Evolutionary conservation across 2,888 invertebrate species (phyloP), one percentile per base, ranked within the genome.

Genomic region (Melinaea marsaeus): DNA sequence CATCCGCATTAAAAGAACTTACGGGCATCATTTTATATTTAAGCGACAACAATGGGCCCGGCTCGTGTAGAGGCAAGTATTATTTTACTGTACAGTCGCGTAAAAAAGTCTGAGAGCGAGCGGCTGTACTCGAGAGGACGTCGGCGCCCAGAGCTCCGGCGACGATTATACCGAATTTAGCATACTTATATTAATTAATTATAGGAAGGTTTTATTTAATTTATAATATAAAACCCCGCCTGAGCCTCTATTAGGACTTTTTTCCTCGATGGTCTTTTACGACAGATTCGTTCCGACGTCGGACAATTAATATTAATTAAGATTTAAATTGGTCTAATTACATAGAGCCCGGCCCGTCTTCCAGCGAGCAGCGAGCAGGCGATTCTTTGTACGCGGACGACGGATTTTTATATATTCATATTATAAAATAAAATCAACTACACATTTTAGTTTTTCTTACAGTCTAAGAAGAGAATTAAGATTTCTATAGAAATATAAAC

Each of bases 281-380:
- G 85, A 85, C 87, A 87, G 88, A 90, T 90, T 89, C 88, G 87
- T 87, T 86, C 87, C 84, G 85, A 84, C 88, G 85, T 86, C 80
- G 78, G 80, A 89, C 90, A 90, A 90, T 90, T 90, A 90, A 89
- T 90, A 90, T 88, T 89, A 90, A 90, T 90, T 90, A 90, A 86
- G 88, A 90, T 89, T 90, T 90, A 89, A 90, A 90, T 90, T 90
- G 90, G 88, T 89, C 88, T 90, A 89, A 90, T 90, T 90, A 88
- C 84, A 86, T 87, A 85, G 88, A 88, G 81, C 83, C 81, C 79
- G 84, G 82, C 78, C 84, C 84, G 83, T 84, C 86, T 85, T 80
- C 71, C 79, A 79, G 74, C 81, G 74, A 79, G 79, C 79, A 79
- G 74, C 81, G 74, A 79, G 79, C 81, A 74, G 78, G 81, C 79